phyloP scores from a whole-genome alignment of 2,888 invertebrate genomes.

The Ormyrus thymus region DNA sequence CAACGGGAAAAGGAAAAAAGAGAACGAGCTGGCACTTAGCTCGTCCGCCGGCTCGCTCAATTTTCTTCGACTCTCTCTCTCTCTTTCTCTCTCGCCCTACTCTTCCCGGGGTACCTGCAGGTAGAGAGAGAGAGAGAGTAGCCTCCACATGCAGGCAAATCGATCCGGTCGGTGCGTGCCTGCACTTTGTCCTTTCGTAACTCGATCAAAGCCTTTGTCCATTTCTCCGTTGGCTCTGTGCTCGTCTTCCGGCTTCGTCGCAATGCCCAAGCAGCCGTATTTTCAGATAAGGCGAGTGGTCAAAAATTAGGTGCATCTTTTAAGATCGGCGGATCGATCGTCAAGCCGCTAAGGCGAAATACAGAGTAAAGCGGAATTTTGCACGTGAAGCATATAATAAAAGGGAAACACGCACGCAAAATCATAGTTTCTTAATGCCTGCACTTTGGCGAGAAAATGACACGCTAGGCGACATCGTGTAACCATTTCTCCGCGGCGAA shows the following conservation, averaged over 20 bases:
- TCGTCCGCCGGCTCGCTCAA: conserved; percentile 50
- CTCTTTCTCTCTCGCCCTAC: conserved; percentile 55
- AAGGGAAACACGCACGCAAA: conserved; percentile 20
- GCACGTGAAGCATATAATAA: not conserved
- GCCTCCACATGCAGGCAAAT: conserved; percentile 15
- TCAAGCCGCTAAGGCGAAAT: not conserved
- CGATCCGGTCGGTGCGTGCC: conserved; percentile 51
- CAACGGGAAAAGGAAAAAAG: conserved; percentile 55
- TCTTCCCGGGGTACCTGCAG: conserved; percentile 12
- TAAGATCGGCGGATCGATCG: too few species aligned
- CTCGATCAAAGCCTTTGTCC: too few species aligned
- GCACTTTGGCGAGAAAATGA: conserved; percentile 11
- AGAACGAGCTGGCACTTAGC: conserved; percentile 47
- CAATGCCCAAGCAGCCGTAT: too few species aligned
- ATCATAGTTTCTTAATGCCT: conserved; percentile 16
- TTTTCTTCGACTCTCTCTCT: conserved; percentile 55
- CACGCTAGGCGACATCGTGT: not conserved
- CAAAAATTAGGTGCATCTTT: too few species aligned
- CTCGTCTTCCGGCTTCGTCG: too few species aligned
- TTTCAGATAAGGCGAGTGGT: not conserved
- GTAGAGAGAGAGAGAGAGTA: not conserved
- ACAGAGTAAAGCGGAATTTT: not conserved
- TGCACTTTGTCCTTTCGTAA: conserved; percentile 13
- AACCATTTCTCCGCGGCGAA: not conserved
- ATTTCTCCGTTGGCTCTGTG: too few species aligned